phyloP scores from a whole-genome alignment of 2,888 invertebrate species.

The Pristionchus fissidentatus region DNA sequence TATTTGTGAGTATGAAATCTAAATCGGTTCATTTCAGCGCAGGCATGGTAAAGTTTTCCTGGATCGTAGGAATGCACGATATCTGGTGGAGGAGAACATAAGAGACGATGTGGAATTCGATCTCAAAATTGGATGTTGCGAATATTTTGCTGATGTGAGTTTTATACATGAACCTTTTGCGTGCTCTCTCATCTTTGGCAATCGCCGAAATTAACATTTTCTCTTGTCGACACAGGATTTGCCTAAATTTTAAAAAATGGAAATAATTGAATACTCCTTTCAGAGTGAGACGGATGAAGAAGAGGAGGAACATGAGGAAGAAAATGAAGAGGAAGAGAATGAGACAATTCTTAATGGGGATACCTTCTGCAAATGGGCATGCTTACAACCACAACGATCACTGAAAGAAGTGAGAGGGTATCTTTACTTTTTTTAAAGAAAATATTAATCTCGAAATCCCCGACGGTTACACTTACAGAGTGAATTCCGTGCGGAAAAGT shows the following conservation, averaged over 20 bases:
- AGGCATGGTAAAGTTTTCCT: not conserved
- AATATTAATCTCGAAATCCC: too few relatives aligned
- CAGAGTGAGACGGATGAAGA: not conserved
- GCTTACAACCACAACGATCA: not conserved
- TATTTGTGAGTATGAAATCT: not conserved
- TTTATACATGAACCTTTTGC: too few relatives aligned
- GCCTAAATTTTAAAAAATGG: too few relatives aligned
- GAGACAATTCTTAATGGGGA: not conserved
- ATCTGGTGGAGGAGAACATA: not conserved
- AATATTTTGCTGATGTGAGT: not conserved
- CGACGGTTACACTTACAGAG: too few relatives aligned
- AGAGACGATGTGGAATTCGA: not conserved
- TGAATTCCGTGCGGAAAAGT: too few relatives aligned
- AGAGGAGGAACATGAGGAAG: not conserved
- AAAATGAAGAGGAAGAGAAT: not conserved
- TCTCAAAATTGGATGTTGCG: not conserved
- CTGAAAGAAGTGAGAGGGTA: not conserved
- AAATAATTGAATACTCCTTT: not conserved
- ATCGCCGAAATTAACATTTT: too few relatives aligned
- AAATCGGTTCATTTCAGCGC: not conserved
- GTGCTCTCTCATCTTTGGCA: too few relatives aligned
- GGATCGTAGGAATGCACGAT: not conserved
- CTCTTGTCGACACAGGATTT: too few relatives aligned
- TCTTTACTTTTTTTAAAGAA: too few relatives aligned
- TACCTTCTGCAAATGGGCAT: not conserved